Percentiles rank a stretch among this genome's conserved stretches.
Evolutionary conservation across 2,888 invertebrate species (phyloP).

Genomic region (Ormyrus rosae): DNA sequence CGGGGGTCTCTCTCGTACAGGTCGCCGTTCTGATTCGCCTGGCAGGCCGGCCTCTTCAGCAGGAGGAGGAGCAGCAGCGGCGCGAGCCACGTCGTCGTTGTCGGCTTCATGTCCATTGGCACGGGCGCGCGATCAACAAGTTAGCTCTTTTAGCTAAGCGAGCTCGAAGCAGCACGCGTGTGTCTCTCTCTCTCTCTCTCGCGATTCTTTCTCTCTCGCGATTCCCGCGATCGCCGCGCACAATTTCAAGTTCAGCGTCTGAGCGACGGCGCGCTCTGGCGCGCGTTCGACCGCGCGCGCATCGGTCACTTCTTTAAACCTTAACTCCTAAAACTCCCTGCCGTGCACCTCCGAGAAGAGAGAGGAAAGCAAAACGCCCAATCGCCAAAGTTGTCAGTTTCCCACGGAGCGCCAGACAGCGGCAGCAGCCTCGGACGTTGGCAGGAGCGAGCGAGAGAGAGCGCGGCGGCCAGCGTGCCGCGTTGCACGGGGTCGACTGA

Average conservation of each 20-base stretch:
- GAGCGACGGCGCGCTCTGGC: conserved; percentile 43
- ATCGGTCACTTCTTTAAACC: neutral
- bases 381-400: too few species aligned
- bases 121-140: conserved; percentile 19
- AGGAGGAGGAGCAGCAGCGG: conserved; percentile 58
- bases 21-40: conserved; percentile 67
- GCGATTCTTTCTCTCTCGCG: neutral
- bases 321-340: too few species aligned
- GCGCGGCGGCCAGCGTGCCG: conserved; percentile 73
- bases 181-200: neutral
- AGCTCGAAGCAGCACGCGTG: neutral
- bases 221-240: neutral
- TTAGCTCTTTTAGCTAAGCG: neutral
- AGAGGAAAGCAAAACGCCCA: neutral
- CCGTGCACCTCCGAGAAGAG: too few species aligned
- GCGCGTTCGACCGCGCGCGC: conserved; percentile 21
- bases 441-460: conserved; percentile 36
- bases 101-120: too few species aligned
- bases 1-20: neutral
- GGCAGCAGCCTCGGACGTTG: too few species aligned
- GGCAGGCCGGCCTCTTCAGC: conserved; percentile 23
- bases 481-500: conserved; percentile 76
- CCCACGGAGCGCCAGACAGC: too few species aligned
- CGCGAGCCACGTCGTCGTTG: too few species aligned
- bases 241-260: conserved; percentile 38